Evolutionary conservation across 2,888 invertebrate species (phyloP).

Genomic region (Drosophila anceps): DNA sequence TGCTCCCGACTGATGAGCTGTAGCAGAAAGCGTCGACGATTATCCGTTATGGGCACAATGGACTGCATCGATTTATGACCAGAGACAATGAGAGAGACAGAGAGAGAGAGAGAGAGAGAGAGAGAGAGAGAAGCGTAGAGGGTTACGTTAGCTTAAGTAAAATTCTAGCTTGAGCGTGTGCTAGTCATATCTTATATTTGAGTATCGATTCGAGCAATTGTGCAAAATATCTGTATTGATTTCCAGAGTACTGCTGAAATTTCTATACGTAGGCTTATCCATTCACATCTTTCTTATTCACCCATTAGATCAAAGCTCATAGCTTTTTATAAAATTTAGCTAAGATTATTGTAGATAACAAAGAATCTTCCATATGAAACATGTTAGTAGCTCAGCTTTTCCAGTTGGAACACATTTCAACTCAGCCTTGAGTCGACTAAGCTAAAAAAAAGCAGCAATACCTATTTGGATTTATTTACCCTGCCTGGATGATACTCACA

Average conservation of each 20-base stretch:
- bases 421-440: neutral
- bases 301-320: too few relatives aligned
- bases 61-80: constrained; percentile 78
- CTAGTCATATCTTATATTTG: too few relatives aligned
- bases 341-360: neutral
- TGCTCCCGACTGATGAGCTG: constrained; percentile 92
- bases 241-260: neutral
- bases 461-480: neutral
- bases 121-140: neutral
- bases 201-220: neutral
- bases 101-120: neutral
- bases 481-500: neutral
- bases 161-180: neutral
- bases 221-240: neutral
- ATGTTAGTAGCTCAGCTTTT: neutral
- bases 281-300: neutral
- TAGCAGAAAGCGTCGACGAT: constrained; percentile 90
- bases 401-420: neutral
- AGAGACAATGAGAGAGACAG: neutral
- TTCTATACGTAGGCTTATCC: too few relatives aligned
- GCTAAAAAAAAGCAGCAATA: too few relatives aligned
- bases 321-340: too few relatives aligned
- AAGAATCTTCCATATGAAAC: neutral
- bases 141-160: constrained; percentile 19
- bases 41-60: constrained; percentile 85